Base-by-base conservation (phyloP, 2,888 invertebrate species). In the Tryphoninae sp. region DNA sequence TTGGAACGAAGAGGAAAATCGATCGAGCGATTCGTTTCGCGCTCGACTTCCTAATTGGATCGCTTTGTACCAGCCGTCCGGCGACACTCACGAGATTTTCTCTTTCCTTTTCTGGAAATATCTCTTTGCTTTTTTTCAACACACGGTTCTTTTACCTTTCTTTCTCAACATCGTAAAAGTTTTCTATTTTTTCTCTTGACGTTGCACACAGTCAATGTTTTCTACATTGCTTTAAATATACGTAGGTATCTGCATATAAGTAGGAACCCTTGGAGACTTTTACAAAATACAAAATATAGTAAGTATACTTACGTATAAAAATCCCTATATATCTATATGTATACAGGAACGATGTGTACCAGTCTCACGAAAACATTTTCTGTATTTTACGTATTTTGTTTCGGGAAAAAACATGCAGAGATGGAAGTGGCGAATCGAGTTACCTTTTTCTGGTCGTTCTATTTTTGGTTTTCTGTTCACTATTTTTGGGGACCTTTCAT, bases 31-130 rank as follows among this genome's bases (percentile, higher is more conserved):
- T 88, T 88, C 86, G 88, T 87, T 69, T 86, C 86, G 87, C 86
- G 87, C 87, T 86, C 84, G 82, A 85, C 85, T 87, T 87, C 87
- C 87, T 89, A 89, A 89, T 89, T 89, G 88, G 87, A 89, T 88
- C 88, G 89, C 84, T 89, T 88, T 89, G 86, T 88, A 87, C 81
- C 82, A 75, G 78, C 81, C 78, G 67, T 83, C 73, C 78, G 53
- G 74, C 33, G 71, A 72, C 69, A 76, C 77, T 76, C 53, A 6
- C 49, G 26, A 75, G 73, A 71, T 74, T 82, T 62, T 59, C 45
- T 69, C 55, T 53, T 73, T 42, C 65, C 26, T 45, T 69, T 62
- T 65, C n/a, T 22, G 8, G 16, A 53, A 22, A 68, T 61, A 62
- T 80, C 55, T 55, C 65, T 64, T 42, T 40, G 13, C 55, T 61